Base-by-base conservation (phyloP, 2,888 invertebrate species). In the Polia nebulosa region DNA sequence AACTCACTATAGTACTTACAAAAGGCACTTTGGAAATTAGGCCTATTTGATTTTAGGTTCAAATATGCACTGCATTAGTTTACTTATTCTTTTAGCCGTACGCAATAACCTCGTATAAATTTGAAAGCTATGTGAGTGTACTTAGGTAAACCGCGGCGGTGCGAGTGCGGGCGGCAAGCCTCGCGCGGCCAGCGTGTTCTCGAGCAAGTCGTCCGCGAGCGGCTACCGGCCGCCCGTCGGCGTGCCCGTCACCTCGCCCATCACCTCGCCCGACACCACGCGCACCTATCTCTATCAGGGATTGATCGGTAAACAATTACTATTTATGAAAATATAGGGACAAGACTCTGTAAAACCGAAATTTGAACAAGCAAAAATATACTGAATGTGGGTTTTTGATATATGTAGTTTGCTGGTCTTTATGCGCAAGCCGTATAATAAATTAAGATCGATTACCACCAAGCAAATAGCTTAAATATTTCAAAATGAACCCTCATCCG, bases 261-360 rank as follows among this genome's bases (percentile, higher is more conserved):
- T 98, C n/a, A 98, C 98, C 0, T 99, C 98, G 64, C 99, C 99
- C 0, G 99, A 99, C 81, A 97, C 98, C 29, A 97, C 98, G 1
- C 96, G 99, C 77, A 98, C 98, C 0, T 99, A 99, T 90, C 95
- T 99, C 11, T 99, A 98, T 90, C 99, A 99, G 94, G 99, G 99
- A 87, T 94, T 97, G 61, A 92, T 97, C 79, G 97, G 97, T 87
- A 96, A 93, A 59, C 6, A 61, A 41, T n/a, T n/a, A n/a, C n/a
- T n/a, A n/a, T n/a, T n/a, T n/a, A n/a, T n/a, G n/a, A n/a, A n/a
- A n/a, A n/a, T n/a, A n/a, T n/a, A n/a, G n/a, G n/a, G n/a, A n/a
- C n/a, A n/a, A n/a, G n/a, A n/a, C n/a, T n/a, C n/a, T n/a, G n/a
- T n/a, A n/a, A n/a, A n/a, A n/a, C n/a, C n/a, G n/a, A n/a, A n/a